Conservation (phyloP, 2,797 vertebrate species). For the Sphenodon punctatus region DNA sequence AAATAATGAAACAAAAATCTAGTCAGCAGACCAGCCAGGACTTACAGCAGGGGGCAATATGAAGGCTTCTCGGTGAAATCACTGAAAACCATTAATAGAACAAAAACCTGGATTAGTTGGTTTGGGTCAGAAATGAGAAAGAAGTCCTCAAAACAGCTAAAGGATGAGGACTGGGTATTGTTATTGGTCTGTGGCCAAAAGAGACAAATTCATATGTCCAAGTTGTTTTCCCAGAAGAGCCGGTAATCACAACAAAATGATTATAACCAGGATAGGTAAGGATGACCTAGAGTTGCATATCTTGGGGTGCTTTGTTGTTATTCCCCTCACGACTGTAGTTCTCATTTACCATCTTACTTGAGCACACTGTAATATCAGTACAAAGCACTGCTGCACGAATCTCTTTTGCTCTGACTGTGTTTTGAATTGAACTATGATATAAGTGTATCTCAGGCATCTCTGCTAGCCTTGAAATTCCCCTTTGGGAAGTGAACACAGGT, state of each 20-base stretch:
- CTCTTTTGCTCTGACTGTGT: slow-evolving; percentile 35
- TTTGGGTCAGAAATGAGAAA: no score
- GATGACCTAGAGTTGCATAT: background rate
- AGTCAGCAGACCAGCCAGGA: background rate
- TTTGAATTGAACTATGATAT: slow-evolving; percentile 55
- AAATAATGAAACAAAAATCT: fast-evolving
- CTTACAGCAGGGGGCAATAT: background rate
- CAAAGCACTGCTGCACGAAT: slow-evolving; percentile 52
- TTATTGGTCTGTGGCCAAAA: background rate
- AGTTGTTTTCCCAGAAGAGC: no score
- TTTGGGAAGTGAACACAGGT: slow-evolving; percentile 44
- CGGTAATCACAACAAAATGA: no score
- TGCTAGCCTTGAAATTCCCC: slow-evolving; percentile 56
- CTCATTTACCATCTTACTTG: slow-evolving; percentile 22
- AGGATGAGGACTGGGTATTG: no score
- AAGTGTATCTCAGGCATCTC: slow-evolving; percentile 39
- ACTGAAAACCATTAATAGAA: background rate
- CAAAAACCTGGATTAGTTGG: background rate
- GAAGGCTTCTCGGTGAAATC: background rate
- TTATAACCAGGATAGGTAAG: background rate
- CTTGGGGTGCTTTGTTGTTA: slow-evolving; percentile 24
- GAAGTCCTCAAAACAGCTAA: no score
- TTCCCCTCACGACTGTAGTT: slow-evolving; percentile 30
- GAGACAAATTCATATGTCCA: no score
- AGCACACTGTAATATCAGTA: slow-evolving; percentile 39